Evolutionary conservation across 1,140 invertebrate species (phyloP).

Genomic region (Drosophila tani): DNA sequence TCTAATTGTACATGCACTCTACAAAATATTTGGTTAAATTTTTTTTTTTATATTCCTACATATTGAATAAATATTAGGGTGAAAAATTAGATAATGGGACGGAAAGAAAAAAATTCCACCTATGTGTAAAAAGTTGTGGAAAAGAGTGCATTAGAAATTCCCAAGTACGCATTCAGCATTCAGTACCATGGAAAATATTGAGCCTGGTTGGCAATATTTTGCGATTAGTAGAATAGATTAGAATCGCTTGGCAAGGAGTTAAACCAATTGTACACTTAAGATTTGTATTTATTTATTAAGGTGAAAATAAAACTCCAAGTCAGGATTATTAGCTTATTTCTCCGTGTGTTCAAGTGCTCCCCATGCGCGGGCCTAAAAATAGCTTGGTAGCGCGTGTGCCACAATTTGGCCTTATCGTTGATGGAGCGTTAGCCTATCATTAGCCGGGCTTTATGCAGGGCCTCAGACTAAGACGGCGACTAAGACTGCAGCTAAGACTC

Average conservation of each 20-base stretch:
- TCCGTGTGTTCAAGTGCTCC: slow-evolving; percentile 22
- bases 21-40: neutral
- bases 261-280: too few species aligned
- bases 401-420: slow-evolving; percentile 83
- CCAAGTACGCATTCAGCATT: too few species aligned
- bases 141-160: too few species aligned
- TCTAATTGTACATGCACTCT: slow-evolving; percentile 61
- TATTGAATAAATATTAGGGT: too few species aligned
- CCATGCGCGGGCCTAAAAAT: slow-evolving; percentile 66
- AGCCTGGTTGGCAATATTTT: too few species aligned
- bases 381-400: slow-evolving; percentile 72
- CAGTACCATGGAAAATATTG: too few species aligned
- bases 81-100: neutral
- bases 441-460: slow-evolving; percentile 67
- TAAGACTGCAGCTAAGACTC: neutral
- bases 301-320: neutral
- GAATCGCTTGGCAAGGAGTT: too few species aligned
- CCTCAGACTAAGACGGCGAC: neutral
- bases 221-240: too few species aligned
- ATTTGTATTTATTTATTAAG: neutral
- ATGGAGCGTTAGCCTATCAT: slow-evolving; percentile 82
- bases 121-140: too few species aligned
- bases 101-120: too few species aligned
- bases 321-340: neutral
- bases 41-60: neutral